Conservation (phyloP, 2,113 vertebrate species). For the Leucosticte australis region DNA sequence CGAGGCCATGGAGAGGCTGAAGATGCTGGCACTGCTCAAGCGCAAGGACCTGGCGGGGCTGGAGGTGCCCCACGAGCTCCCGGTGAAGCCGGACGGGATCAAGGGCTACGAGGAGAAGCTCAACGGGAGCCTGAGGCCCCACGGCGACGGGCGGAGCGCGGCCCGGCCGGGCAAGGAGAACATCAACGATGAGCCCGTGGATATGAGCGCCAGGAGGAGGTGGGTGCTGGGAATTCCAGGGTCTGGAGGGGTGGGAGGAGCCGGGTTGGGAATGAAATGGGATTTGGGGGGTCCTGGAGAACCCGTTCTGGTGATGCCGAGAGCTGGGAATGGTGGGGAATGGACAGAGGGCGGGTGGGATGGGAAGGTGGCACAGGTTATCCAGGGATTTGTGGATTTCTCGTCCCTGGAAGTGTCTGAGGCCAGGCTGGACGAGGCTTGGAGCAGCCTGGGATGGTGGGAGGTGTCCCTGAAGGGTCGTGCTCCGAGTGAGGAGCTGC, state of each 20-base stretch:
- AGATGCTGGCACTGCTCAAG: constrained; percentile 95
- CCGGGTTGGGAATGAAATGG: rapidly evolving
- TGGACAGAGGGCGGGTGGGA: too few species aligned
- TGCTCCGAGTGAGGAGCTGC: background rate
- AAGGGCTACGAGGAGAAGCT: constrained; percentile 85
- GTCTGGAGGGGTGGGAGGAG: rapidly evolving
- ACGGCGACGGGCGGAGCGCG: constrained; percentile 68
- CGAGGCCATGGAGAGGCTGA: constrained; percentile 96
- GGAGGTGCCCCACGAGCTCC: constrained; percentile 76
- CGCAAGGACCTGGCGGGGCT: constrained; percentile 92
- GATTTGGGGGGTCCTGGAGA: background rate
- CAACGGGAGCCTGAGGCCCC: constrained; percentile 77
- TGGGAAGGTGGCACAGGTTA: background rate
- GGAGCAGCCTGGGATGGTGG: background rate
- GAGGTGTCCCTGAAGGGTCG: background rate
- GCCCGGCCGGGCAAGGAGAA: constrained; percentile 93
- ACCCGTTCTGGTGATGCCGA: rapidly evolving
- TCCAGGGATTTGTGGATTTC: background rate
- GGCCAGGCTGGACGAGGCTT: background rate
- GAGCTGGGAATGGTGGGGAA: background rate
- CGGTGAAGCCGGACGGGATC: constrained; percentile 70
- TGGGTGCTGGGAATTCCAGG: background rate
- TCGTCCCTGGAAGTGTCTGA: background rate
- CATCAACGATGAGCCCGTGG: constrained; percentile 92
- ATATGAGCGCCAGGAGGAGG: constrained; percentile 95